A percentile compares a stretch with the other conserved stretches of the same genome.
These are phyloP conservation scores for Lycocerus yunnanus DNA, from an alignment of 2,888 invertebrate species.

Conservation along the genomic window DNA sequence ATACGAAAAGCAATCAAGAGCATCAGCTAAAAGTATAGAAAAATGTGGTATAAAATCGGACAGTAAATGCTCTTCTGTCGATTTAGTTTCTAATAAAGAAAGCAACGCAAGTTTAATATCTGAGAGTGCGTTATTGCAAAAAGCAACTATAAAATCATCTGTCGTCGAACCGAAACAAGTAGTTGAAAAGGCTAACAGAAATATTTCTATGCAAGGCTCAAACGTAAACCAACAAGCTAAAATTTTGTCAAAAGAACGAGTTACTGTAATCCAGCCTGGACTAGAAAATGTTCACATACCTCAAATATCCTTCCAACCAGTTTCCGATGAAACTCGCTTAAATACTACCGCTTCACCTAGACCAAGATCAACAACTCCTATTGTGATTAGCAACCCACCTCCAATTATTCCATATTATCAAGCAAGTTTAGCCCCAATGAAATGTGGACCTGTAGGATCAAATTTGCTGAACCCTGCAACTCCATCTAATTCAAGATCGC, in stretches of 20 bases:
- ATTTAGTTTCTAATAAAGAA: not conserved
- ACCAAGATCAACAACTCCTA: slow-evolving; percentile 69
- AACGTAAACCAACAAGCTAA: not conserved
- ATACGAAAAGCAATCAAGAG: not conserved
- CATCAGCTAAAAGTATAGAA: not conserved
- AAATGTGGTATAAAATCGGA: not conserved
- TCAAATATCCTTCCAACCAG: slow-evolving; percentile 58
- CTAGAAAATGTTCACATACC: slow-evolving; percentile 54
- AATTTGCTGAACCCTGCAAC: slow-evolving; percentile 66
- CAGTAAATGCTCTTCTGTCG: not conserved
- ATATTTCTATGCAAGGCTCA: not conserved
- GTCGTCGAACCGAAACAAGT: not conserved
- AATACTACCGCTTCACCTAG: slow-evolving; percentile 61
- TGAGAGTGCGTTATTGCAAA: not conserved
- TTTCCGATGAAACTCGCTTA: slow-evolving; percentile 58
- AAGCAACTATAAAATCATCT: not conserved
- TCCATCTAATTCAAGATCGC: slow-evolving; percentile 65
- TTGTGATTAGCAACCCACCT: slow-evolving; percentile 74
- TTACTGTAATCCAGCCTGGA: slow-evolving; percentile 46
- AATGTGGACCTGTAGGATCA: slow-evolving; percentile 64
- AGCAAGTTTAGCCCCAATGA: slow-evolving; percentile 73
- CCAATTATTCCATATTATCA: slow-evolving; percentile 80
- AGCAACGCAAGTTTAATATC: not conserved
- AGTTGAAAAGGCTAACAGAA: not conserved
- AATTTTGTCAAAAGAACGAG: slow-evolving; percentile 40